A percentile compares a stretch with the other conserved stretches of the same genome.
These are phyloP conservation scores for Microtus oregoni DNA, from an alignment of 2,113 vertebrate species.

Conservation along the genomic window DNA sequence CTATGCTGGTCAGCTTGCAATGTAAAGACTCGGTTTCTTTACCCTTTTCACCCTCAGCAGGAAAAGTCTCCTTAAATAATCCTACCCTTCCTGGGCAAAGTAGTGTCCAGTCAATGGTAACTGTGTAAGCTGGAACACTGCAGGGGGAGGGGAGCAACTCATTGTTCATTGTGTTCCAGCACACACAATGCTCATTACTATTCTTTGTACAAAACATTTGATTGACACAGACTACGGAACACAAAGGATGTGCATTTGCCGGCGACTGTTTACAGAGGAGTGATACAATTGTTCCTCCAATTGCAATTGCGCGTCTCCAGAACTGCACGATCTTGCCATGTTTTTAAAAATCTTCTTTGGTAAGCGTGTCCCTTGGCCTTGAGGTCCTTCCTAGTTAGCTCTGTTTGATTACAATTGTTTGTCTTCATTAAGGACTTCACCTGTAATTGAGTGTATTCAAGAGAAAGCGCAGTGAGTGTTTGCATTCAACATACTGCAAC, in stretches of 20 bases:
- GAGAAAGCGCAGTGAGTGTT: slow-evolving; percentile 28
- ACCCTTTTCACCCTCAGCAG: not conserved
- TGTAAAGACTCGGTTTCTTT: not conserved
- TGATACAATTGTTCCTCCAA: not conserved
- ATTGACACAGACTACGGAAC: slow-evolving; percentile 26
- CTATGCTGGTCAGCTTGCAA: not conserved
- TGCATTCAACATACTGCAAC: not conserved
- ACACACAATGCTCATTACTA: slow-evolving; percentile 10
- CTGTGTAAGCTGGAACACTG: not conserved
- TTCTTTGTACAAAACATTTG: slow-evolving; percentile 44
- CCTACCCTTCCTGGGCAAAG: not conserved
- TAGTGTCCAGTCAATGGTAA: not conserved
- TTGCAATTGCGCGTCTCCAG: slow-evolving; percentile 12
- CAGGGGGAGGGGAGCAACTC: not conserved
- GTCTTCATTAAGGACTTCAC: slow-evolving; percentile 39
- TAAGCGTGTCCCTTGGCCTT: slow-evolving; percentile 34
- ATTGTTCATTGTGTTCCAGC: not conserved
- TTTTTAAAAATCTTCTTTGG: slow-evolving; percentile 35
- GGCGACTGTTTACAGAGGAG: slow-evolving; percentile 17
- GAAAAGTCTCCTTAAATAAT: not conserved
- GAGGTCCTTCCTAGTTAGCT: not conserved
- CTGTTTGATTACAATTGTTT: slow-evolving; percentile 60
- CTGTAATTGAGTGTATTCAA: slow-evolving; percentile 33
- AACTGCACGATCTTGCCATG: not conserved
- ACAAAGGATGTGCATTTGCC: not conserved